Evolutionary conservation across 2,113 vertebrate species (phyloP), one percentile per base, ranked within the genome.

Genomic region (Zeus faber): DNA sequence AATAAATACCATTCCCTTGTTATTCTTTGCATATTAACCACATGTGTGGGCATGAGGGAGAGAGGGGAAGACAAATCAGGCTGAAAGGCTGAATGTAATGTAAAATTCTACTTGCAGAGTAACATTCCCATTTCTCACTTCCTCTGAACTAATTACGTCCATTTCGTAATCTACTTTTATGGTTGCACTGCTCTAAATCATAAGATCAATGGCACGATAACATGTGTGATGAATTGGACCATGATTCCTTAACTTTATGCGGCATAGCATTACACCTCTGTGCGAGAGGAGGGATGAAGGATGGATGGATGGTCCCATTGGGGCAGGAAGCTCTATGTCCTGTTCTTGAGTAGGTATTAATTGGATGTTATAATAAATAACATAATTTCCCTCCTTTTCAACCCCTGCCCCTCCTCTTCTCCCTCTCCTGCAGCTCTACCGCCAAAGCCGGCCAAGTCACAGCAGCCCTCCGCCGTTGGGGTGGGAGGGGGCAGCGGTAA

Each of bases 381-480:
- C 33, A n/a, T n/a, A 37, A 14, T 14, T n/a, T 5, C 33, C n/a
- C 33, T n/a, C 33, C 9, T 2, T 37, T 9, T 37, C 11, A n/a
- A n/a, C n/a, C n/a, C n/a, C n/a, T 29, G 4, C 8, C 26, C 26
- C 26, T 29, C 26, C 8, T 8, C 26, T n/a, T n/a, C n/a, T n/a
- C n/a, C n/a, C n/a, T 24, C 1, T 55, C 3, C 11, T 56, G 1
- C 61, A 76, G 79, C 79, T 66, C 74, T 82, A 66, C 77, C 77
- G 56, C 79, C 79, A 1, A 84, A 84, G 61, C 76, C 78, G 5
- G 44, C 50, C 0, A 79, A 76, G 50, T 29, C 70, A 17, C 76
- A 75, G 65, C 78, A 71, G 66, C n/a, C 78, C 14, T 59, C 70
- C 14, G 62, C 76, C 0, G 59, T 49, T 0, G 72, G 49, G 18